Evolutionary conservation across 2,797 vertebrate species (phyloP), one percentile per base, ranked within the genome.

Genomic region (Sebastes oblongus): DNA sequence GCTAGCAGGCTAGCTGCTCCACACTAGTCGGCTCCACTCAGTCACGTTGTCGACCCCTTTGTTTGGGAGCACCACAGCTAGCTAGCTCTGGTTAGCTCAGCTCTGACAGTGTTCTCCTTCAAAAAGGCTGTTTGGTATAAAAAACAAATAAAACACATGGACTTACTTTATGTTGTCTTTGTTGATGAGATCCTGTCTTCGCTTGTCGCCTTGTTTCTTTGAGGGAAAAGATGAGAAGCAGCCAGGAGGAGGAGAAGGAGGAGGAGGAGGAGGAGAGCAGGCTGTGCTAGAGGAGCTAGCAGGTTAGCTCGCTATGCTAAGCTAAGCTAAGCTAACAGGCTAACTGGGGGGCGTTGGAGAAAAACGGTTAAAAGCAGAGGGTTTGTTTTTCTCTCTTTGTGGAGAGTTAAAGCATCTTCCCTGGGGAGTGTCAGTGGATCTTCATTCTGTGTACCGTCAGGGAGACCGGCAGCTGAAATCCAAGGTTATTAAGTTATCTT

Each of bases 1-100:
- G 92, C 91, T 94, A 95, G 81, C 92, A 87, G 78, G 90, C 91
- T 92, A 91, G 91, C 92, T 93, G 87, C 78, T 39, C 36, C 36
- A 91, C 87, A 89, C 11, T n/a, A 88, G 91, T 89, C 90, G 88
- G 92, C 85, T 39, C 36, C 36, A 78, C 89, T 86, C 92, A 95
- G 95, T 96, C 96, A 96, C 95, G 95, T 96, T 96, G 95, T 89
- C 95, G 94, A 94, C 92, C 94, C 93, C 95, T 96, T 96, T 96
- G 96, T 96, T 96, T 96, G 94, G 93, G 94, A 94, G 93, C 84
- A 93, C 56, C 88, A 46, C 82, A 22, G 93, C 91, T 95, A 94
- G 92, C 92, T 52, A 1, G 36, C 36, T 39, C 12, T 39, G 82
- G 75, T 29, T 91, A 94, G 93, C 93, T 85, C 74, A 4, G 66